Base-by-base conservation (phyloP, 2,113 vertebrate species). In the Baryphthengus martii region DNA sequence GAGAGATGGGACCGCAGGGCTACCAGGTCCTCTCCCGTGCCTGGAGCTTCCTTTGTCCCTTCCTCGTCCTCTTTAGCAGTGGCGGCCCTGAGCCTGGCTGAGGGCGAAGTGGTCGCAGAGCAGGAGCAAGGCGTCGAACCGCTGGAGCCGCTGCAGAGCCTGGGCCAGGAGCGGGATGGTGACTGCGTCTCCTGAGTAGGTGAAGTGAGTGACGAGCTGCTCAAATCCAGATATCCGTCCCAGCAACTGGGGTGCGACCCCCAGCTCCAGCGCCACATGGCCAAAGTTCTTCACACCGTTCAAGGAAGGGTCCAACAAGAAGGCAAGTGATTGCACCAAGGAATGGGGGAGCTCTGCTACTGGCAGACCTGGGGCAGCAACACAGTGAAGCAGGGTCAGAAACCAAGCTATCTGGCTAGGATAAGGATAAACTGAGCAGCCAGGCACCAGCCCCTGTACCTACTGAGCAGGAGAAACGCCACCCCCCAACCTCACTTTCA, bases 241-340 rank as follows among this genome's bases (percentile, higher is more conserved):
- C 82, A 97, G 68, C 85, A 96, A 3, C 58, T 95, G 89, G 1
- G 94, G 58, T 0, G 44, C 4, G 1, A 97, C 65, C 6, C 95
- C 97, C 68, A 98, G 92, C 75, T 97, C 96, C 92, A 96, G 79
- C 0, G 95, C 96, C 90, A 97, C 86, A 6, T 97, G 97, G 68
- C 93, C 93, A 93, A 97, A 97, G 92, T 96, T 97, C 93, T 97
- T 96, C 61, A 70, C 72, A 0, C 96, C 92, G 0, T 90, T 93
- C 75, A 94, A 67, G 40, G 89, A 85, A 31, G 90, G 86, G 89
- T 97, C 96, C 96, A 97, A 33, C 73, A 96, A 52, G 66, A 92
- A 95, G 62, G 92, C 92, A 4, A 97, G 96, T 0, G 93, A 91
- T 66, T 93, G 79, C 62, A 97, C 91, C 86, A 97, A 35, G 61